Conservation (phyloP, 1,140 invertebrate genomes). For the Alviniconcha marisindica region DNA sequence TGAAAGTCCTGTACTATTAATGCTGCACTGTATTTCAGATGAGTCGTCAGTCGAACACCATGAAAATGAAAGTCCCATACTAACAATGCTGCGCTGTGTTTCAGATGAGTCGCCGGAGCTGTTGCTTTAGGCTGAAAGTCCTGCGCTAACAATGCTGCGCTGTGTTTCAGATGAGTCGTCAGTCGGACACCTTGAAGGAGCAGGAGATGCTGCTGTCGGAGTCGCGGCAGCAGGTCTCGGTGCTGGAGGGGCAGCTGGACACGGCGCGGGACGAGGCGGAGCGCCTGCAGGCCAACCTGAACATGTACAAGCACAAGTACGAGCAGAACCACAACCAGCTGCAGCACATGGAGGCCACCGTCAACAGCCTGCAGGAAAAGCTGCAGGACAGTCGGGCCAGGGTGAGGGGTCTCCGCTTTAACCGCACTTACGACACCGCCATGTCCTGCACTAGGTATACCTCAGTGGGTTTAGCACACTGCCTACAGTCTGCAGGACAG, state of each 20-base stretch:
- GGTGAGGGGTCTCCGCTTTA: too few relatives aligned
- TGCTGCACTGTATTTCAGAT: too few relatives aligned
- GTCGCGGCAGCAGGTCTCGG: slow-evolving; percentile 64
- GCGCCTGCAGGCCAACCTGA: slow-evolving; percentile 60
- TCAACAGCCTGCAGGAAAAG: slow-evolving; percentile 64
- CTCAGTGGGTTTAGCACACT: not conserved
- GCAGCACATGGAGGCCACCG: slow-evolving; percentile 59
- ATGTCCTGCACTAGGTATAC: too few relatives aligned
- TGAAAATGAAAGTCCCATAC: too few relatives aligned
- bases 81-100: too few relatives aligned
- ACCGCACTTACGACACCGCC: not conserved
- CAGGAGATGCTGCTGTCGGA: slow-evolving; percentile 64
- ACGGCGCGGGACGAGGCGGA: slow-evolving; percentile 59
- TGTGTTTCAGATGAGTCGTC: slow-evolving; percentile 63
- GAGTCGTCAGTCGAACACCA: slow-evolving; percentile 55
- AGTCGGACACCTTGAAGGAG: slow-evolving; percentile 58
- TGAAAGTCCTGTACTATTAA: too few relatives aligned
- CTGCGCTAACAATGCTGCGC: too few relatives aligned
- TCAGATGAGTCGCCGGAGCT: too few relatives aligned
- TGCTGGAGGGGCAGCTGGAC: slow-evolving; percentile 65
- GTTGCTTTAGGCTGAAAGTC: too few relatives aligned
- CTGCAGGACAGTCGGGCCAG: slow-evolving; percentile 65
- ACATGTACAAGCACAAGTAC: slow-evolving; percentile 69
- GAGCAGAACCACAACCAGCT: slow-evolving; percentile 64
- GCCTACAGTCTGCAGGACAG: too few relatives aligned